A percentile compares a stretch with the other conserved stretches of the same genome.
phyloP scores from a whole-genome alignment of 2,113 vertebrate genomes.

The Nothobranchius furzeri region DNA sequence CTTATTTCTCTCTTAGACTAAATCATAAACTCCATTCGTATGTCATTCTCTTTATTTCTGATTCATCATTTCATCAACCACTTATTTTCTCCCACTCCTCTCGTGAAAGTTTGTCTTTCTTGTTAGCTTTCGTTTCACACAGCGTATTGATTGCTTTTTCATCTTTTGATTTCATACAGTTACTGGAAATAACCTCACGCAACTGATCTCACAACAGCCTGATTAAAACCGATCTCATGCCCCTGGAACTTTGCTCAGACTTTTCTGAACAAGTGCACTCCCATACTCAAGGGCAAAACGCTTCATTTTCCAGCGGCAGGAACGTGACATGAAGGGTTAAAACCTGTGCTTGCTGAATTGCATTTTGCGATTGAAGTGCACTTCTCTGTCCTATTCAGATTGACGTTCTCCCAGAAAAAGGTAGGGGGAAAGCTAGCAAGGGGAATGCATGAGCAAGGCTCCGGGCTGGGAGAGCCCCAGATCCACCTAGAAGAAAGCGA shows the following conservation, averaged over 20 bases:
- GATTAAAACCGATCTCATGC: constrained; percentile 63
- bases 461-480: constrained; percentile 26
- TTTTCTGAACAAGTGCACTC: constrained; percentile 60
- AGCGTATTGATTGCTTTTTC: constrained; percentile 13
- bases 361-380: constrained; percentile 37
- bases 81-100: neutral
- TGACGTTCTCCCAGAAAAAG: constrained; percentile 52
- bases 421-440: constrained; percentile 21
- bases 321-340: constrained; percentile 48
- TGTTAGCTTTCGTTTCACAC: neutral
- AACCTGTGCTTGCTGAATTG: constrained; percentile 53
- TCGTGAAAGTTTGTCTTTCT: neutral
- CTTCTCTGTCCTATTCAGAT: constrained; percentile 56
- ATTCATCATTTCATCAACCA: constrained; percentile 7
- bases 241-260: constrained; percentile 38
- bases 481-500: constrained; percentile 42
- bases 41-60: constrained; percentile 36
- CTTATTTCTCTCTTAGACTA: constrained; percentile 2
- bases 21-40: constrained; percentile 31
- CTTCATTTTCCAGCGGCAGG: constrained; percentile 51
- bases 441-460: constrained; percentile 44
- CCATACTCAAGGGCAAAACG: constrained; percentile 59
- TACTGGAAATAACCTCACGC: constrained; percentile 2
- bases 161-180: constrained; percentile 44
- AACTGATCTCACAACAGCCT: neutral